Evolutionary conservation across 1,140 invertebrate genomes (phyloP), one percentile per base, ranked within the genome.

Genomic region (Sitobion miscanthi): DNA sequence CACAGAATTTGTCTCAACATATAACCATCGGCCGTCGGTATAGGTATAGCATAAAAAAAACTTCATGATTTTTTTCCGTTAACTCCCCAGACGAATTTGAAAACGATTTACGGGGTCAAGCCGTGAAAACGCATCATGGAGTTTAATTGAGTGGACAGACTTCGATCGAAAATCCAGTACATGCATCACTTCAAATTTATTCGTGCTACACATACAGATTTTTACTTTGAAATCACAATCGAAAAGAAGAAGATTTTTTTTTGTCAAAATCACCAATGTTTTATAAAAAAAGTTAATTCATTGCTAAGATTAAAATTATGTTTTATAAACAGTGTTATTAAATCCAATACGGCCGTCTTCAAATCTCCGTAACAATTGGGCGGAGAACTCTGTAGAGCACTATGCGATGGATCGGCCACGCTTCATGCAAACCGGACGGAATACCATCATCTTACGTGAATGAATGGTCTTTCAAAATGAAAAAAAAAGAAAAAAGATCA

Each of bases 71-170:
- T 47, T 69, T 91, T 77, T 35, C 30, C 20, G 52, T 62, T 38
- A 38, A 62, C 89, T 90, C 35, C 42, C 90, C 9, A 21, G 45
- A 77, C 57, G 17, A 91, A 91, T 49, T 82, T n/a, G 11, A 69
- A 91, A 69, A 45, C 90, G 54, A 69, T 69, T 91, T 91, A 77
- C 90, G 23, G 25, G 62, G 62, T 91, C 90, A 91, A 91, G 52
- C 20, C 45, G 42, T 30, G 30, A 77, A 91, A 91, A 91, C 7
- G 57, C n/a, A 91, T 91, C 62, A 77, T 35, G 3, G 6, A 4
- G 90, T 77, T 77, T 77, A 91, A 91, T 91, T 77, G 90, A 77
- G 54, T 30, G 90, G 30, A 91, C 90, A 45, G 30, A 69, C 25
- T 49, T 47, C 30, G 62, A 77, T 77, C 90, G 42, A 77, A 91